phyloP scores from a whole-genome alignment of 2,888 invertebrate genomes.

The Calameuta filiformis region DNA sequence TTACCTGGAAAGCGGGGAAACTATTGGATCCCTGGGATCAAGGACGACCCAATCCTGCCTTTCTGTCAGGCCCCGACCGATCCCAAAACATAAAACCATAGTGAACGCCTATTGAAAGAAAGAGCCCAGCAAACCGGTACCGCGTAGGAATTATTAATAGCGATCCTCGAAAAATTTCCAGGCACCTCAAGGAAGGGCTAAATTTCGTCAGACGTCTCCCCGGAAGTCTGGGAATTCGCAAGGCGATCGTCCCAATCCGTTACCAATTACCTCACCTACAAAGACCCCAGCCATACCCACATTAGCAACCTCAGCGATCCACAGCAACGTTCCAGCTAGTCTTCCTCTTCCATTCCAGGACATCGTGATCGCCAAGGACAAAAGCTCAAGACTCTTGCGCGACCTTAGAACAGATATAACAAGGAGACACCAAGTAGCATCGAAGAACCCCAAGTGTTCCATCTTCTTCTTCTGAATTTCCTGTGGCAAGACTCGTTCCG shows the following conservation, averaged over 20 bases:
- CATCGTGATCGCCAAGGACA: background rate
- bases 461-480: background rate
- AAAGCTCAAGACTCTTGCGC: background rate
- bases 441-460: background rate
- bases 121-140: background rate
- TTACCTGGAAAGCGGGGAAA: constrained; percentile 24
- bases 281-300: background rate
- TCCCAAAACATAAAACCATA: background rate
- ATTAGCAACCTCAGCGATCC: background rate
- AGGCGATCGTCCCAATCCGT: background rate
- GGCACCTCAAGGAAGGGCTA: background rate
- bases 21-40: constrained; percentile 16
- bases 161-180: background rate
- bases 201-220: background rate
- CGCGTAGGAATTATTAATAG: background rate
- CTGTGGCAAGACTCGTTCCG: background rate
- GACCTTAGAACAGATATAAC: background rate
- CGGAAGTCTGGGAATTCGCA: background rate
- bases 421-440: background rate
- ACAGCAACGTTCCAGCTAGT: background rate
- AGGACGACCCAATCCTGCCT: constrained; percentile 6
- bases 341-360: background rate
- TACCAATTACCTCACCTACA: background rate
- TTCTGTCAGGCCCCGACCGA: background rate
- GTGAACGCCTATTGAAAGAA: background rate